A percentile compares a stretch with the other conserved stretches of the same genome.
These are phyloP conservation scores for Cinclus mexicanus DNA, from an alignment of 2,113 vertebrate species.

Conservation along the genomic window DNA sequence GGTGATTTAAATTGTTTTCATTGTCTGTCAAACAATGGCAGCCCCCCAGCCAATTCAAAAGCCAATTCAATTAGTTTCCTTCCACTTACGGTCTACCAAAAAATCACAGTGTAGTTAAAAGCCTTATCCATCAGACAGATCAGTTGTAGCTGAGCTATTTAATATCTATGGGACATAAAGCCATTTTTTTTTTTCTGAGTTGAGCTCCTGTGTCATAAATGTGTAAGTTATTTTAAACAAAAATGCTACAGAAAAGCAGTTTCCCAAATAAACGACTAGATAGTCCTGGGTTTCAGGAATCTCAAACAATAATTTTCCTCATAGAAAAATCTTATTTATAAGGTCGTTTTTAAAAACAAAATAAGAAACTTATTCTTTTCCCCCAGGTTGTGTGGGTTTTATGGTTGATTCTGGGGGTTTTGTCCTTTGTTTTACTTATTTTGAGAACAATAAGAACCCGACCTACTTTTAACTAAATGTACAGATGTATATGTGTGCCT, in stretches of 20 bases:
- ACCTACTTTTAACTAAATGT: background rate
- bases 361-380: background rate
- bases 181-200: background rate
- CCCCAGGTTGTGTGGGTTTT: rapidly evolving
- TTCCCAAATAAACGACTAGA: background rate
- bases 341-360: background rate
- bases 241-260: background rate
- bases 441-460: background rate
- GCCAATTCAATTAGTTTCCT: conserved; percentile 51
- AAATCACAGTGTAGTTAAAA: conserved; percentile 53
- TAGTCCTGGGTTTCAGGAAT: background rate
- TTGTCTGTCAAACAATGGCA: conserved; percentile 19
- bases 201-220: background rate
- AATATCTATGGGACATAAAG: conserved; percentile 28
- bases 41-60: conserved; percentile 43
- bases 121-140: conserved; percentile 30
- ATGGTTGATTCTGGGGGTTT: background rate
- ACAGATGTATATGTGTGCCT: background rate
- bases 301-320: background rate
- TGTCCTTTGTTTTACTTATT: background rate
- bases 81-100: conserved; percentile 23
- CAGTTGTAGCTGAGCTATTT: conserved; percentile 31
- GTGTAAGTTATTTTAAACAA: conserved; percentile 40
- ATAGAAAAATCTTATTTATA: background rate
- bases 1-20: conserved; percentile 57